Conservation (phyloP, 2,113 vertebrate genomes). For the Phrynosoma blainvillii region DNA sequence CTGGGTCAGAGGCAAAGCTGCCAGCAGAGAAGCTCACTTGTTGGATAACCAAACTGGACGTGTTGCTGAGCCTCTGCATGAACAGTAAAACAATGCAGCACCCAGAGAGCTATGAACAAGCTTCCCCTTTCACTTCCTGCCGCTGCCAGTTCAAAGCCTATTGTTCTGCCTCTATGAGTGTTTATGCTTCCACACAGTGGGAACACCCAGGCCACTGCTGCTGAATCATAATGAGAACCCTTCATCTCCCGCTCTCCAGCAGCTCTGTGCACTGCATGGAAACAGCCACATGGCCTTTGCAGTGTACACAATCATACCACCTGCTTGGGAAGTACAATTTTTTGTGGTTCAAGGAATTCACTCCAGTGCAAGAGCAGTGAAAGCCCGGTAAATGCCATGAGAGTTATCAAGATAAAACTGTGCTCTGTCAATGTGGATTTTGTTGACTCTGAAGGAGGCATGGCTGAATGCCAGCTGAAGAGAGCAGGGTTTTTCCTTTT, state of each 20-base stretch:
- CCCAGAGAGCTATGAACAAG: slow-evolving; percentile 9
- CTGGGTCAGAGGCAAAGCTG: not conserved
- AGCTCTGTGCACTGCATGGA: not conserved
- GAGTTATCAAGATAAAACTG: not conserved
- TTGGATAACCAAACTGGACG: not conserved
- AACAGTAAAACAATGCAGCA: slow-evolving; percentile 1
- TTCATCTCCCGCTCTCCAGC: not conserved
- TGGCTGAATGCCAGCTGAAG: not conserved
- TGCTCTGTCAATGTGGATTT: not conserved
- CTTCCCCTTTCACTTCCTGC: not conserved
- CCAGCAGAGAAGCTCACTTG: not conserved
- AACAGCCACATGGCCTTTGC: not conserved
- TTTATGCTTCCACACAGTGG: slow-evolving; percentile 10
- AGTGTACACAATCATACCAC: not conserved
- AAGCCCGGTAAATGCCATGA: not conserved
- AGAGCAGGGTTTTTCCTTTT: not conserved
- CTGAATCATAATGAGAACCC: slow-evolving; percentile 12
- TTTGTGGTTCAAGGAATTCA: not conserved
- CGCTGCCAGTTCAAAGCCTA: slow-evolving; percentile 4
- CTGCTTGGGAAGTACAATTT: not conserved
- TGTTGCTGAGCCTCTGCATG: not conserved
- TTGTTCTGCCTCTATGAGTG: slow-evolving; percentile 19
- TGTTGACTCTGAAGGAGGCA: not conserved
- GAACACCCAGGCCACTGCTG: slow-evolving; percentile 20
- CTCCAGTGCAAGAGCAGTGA: not conserved